A percentile compares a stretch with the other conserved stretches of the same genome.
Conservation (phyloP, 2,888 invertebrate genomes). For the Lochmaea capreae region DNA sequence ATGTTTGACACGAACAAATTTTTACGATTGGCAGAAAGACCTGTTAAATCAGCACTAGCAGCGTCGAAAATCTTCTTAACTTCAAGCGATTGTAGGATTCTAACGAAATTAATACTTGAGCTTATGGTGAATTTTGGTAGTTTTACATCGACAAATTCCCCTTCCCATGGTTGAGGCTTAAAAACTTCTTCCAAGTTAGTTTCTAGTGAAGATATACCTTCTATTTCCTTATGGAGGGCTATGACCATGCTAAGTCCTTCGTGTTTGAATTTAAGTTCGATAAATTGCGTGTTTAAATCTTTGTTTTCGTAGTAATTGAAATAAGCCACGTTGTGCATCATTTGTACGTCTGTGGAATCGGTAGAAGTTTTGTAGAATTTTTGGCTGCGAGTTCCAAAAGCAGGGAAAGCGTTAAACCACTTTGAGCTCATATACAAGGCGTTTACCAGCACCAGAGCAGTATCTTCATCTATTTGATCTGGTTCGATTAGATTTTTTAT, state of each 20-base stretch:
- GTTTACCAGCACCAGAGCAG: slow-evolving; percentile 58
- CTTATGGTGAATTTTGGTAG: slow-evolving; percentile 51
- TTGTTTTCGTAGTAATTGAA: slow-evolving; percentile 56
- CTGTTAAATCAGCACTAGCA: slow-evolving; percentile 52
- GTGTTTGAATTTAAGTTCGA: slow-evolving; percentile 48
- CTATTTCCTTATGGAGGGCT: slow-evolving; percentile 51
- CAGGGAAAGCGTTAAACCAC: slow-evolving; percentile 53
- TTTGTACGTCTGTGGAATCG: slow-evolving; percentile 52
- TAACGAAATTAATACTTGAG: slow-evolving; percentile 47
- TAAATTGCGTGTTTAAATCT: slow-evolving; percentile 55
- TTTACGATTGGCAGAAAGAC: slow-evolving; percentile 48
- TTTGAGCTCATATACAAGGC: slow-evolving; percentile 60
- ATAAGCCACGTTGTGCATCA: slow-evolving; percentile 52
- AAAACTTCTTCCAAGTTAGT: slow-evolving; percentile 44
- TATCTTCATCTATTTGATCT: slow-evolving; percentile 47
- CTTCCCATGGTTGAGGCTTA: slow-evolving; percentile 23
- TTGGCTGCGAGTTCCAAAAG: slow-evolving; percentile 45
- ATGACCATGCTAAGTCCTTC: slow-evolving; percentile 46
- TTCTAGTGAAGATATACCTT: slow-evolving; percentile 49
- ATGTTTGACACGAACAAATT: slow-evolving; percentile 55
- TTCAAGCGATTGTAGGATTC: slow-evolving; percentile 51
- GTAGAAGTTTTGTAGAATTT: slow-evolving; percentile 51
- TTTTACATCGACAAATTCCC: slow-evolving; percentile 43
- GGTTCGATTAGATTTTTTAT: slow-evolving; percentile 56
- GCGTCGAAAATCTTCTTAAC: slow-evolving; percentile 45